phyloP scores from a whole-genome alignment of 2,113 vertebrate genomes.

The Antennarius striatus region DNA sequence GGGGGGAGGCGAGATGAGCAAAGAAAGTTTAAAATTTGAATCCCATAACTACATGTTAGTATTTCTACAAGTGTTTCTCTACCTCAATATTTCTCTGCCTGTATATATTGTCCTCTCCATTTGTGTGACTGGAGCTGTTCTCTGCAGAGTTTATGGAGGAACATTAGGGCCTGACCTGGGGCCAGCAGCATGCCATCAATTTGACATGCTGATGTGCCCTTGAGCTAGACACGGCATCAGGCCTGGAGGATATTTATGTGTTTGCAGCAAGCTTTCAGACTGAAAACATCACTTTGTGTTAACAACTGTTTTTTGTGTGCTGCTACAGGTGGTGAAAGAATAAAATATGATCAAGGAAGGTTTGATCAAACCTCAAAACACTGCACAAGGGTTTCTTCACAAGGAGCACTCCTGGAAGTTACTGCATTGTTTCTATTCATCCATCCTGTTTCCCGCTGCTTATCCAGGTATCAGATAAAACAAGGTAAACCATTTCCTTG shows the following conservation, averaged over 20 bases:
- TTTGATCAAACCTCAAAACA: conserved; percentile 9
- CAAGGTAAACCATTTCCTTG: background rate
- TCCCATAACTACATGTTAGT: no score
- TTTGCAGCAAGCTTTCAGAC: conserved; percentile 11
- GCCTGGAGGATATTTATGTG: conserved; percentile 12
- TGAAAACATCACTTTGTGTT: background rate
- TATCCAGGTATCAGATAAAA: background rate
- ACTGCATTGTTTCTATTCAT: background rate
- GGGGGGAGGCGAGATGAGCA: background rate
- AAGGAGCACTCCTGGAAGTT: background rate
- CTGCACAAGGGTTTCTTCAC: background rate
- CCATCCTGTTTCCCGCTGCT: background rate
- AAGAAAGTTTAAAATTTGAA: background rate
- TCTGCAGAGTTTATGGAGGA: background rate
- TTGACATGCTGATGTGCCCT: background rate
- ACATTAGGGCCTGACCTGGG: conserved; percentile 15
- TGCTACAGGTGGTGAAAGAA: conserved; percentile 1
- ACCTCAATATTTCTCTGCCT: no score
- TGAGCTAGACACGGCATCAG: conserved; percentile 15
- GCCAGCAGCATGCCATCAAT: background rate
- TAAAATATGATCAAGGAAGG: conserved; percentile 4
- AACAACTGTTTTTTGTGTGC: background rate
- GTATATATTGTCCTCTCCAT: no score
- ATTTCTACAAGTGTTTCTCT: no score
- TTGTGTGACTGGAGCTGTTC: no score